Conservation (phyloP, 2,113 vertebrate species). For the Eclectus roratus region DNA sequence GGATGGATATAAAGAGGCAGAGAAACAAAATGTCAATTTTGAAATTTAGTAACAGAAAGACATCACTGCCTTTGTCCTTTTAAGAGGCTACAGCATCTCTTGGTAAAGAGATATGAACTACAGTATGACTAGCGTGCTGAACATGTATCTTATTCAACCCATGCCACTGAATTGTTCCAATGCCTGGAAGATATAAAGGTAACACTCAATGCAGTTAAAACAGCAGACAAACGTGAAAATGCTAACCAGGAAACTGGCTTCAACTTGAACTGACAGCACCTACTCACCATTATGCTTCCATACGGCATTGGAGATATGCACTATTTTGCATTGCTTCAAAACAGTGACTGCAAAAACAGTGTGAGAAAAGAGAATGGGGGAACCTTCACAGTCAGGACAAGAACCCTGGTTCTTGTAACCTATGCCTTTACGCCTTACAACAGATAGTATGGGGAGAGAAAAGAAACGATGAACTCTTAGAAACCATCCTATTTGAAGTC, state of each 20-base stretch:
- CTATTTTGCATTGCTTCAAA: neutral
- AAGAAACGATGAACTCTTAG: neutral
- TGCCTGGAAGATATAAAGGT: neutral
- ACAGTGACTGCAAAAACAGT: neutral
- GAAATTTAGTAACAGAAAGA: neutral
- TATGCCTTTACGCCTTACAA: neutral
- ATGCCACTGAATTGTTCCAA: neutral
- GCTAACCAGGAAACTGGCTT: neutral
- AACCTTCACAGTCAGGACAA: neutral
- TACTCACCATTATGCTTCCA: neutral
- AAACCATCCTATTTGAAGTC: neutral
- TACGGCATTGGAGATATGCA: accelerated
- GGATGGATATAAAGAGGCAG: neutral
- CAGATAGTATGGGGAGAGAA: accelerated
- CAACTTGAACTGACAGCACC: neutral
- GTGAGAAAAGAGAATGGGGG: neutral
- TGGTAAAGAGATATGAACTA: neutral
- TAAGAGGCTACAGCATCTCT: neutral
- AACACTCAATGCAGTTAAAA: neutral
- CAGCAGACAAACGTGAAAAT: neutral
- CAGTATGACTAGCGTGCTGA: neutral
- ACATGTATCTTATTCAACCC: neutral
- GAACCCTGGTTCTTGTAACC: neutral
- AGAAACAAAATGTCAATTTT: neutral
- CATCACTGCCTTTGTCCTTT: neutral